Percentiles rank a stretch among this genome's conserved stretches.
These are phyloP conservation scores for Apis florea DNA, from an alignment of 1,140 invertebrate genomes.

Conservation along the genomic window DNA sequence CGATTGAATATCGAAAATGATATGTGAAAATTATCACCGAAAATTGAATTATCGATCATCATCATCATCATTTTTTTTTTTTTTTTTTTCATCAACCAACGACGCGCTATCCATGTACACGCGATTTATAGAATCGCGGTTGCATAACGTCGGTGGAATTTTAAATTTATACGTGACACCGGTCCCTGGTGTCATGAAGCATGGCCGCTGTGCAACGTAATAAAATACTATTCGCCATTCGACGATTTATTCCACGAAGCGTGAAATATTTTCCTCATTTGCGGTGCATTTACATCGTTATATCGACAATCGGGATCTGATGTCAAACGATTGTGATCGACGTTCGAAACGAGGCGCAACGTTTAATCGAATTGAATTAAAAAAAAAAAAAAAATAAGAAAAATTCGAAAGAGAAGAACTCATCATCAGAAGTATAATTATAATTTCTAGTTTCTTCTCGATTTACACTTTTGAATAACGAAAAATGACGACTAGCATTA, in stretches of 20 bases:
- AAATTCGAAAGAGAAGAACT: too few species aligned
- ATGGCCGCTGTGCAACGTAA: not conserved
- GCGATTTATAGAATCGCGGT: not conserved
- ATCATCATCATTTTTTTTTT: not conserved
- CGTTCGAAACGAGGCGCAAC: not conserved
- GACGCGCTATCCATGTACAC: not conserved
- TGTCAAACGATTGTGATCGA: too few species aligned
- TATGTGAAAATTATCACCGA: not conserved
- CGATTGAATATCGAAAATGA: not conserved
- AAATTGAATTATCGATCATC: not conserved
- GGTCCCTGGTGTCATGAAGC: constrained; percentile 2
- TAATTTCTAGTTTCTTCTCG: not conserved
- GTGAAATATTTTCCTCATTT: not conserved
- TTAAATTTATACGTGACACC: constrained; percentile 18
- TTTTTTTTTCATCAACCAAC: too few species aligned
- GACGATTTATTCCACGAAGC: not conserved
- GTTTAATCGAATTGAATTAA: too few species aligned
- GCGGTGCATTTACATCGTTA: not conserved
- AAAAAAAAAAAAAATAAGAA: too few species aligned
- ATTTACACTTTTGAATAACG: too few species aligned
- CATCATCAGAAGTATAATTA: too few species aligned
- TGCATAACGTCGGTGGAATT: not conserved
- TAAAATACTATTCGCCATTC: not conserved
- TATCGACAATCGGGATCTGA: not conserved
- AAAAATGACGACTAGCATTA: too few species aligned